Evolutionary conservation across 2,888 invertebrate species (phyloP).

Genomic region (Drosophila siamana): DNA sequence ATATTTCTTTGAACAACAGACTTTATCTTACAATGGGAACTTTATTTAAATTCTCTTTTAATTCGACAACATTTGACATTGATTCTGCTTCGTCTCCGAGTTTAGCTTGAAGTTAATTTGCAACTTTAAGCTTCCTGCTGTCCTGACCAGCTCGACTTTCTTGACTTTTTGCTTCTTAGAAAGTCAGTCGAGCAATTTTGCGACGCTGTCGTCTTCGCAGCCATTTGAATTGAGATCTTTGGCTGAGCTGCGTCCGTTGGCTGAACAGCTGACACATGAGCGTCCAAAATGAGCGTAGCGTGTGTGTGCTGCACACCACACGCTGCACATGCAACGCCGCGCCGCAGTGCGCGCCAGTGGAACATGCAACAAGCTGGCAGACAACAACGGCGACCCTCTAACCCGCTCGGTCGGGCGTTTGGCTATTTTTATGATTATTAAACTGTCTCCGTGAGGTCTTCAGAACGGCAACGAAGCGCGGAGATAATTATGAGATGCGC

Average conservation of each 20-base stretch:
- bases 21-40: no score
- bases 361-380: background rate
- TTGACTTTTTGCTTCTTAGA: no score
- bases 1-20: no score
- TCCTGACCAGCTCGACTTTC: no score
- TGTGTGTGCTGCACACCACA: conserved; percentile 43
- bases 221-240: conserved; percentile 17
- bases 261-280: conserved; percentile 45
- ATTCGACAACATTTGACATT: no score
- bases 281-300: conserved; percentile 40
- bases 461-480: conserved; percentile 74
- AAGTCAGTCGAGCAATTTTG: background rate
- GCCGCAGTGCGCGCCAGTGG: no score
- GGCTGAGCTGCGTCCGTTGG: background rate
- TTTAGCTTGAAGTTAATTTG: no score
- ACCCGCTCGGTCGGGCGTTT: conserved; percentile 3
- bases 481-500: conserved; percentile 81
- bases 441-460: conserved; percentile 75
- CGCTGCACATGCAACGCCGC: conserved; percentile 7
- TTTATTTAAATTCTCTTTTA: background rate
- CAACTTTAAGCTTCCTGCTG: no score
- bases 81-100: no score
- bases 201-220: background rate
- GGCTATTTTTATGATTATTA: conserved; percentile 70
- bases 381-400: conserved; percentile 4